Evolutionary conservation across 2,888 invertebrate species (phyloP).

Genomic region (Ecliptopera silaceata): DNA sequence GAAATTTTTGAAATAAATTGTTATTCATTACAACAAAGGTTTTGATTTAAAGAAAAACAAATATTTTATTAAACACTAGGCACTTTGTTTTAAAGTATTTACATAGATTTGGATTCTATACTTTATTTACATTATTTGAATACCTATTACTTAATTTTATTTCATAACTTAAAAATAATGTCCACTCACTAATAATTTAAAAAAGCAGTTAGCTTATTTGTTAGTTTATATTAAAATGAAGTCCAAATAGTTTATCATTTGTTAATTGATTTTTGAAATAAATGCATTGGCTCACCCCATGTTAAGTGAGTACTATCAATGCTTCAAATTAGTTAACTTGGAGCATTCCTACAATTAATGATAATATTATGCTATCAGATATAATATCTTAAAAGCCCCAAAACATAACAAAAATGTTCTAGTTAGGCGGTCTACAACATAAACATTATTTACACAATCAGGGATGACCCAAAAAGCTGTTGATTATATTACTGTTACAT

Average conservation of each 20-base stretch:
- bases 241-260: too few species aligned
- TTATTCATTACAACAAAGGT: slow-evolving; percentile 48
- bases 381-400: too few species aligned
- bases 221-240: too few species aligned
- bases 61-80: slow-evolving; percentile 14
- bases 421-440: too few species aligned
- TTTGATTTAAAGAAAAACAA: background rate
- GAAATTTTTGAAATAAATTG: slow-evolving; percentile 58
- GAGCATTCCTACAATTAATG: too few species aligned
- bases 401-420: too few species aligned
- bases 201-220: slow-evolving; percentile 5
- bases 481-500: background rate
- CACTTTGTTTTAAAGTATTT: slow-evolving; percentile 39
- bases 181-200: background rate
- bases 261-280: too few species aligned
- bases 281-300: too few species aligned
- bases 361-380: too few species aligned
- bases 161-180: slow-evolving; percentile 8
- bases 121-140: slow-evolving; percentile 38
- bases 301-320: too few species aligned
- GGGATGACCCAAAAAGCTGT: background rate
- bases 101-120: slow-evolving; percentile 30
- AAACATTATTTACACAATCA: background rate
- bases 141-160: background rate
- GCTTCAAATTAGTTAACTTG: too few species aligned